Evolutionary conservation across 2,113 vertebrate genomes (phyloP), one percentile per base, ranked within the genome.

Genomic region (Macroglossus sobrinus): DNA sequence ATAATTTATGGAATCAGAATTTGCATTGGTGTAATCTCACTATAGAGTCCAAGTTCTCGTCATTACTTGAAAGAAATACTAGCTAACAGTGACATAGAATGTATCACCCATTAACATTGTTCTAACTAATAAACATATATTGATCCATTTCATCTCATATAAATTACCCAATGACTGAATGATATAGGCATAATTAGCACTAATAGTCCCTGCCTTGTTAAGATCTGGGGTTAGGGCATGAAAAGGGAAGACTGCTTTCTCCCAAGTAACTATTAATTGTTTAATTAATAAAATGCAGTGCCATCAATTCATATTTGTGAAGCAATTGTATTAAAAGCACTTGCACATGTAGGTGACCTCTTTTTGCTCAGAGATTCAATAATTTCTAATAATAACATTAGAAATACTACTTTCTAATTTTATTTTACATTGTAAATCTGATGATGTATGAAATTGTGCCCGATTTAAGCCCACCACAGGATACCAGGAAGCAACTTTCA

Each of bases 321-420:
- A 74, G 80, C 24, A 84, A 74, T 68, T 91, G 15, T 87, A 79
- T 59, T 91, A 47, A 84, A 87, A 84, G 24, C 2, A 87, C 10
- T 74, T 38, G 1, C 12, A n/a, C 9, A 69, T 4, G 30, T 28
- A 93, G 15, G 13, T 87, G 57, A 63, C 10, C 1, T 88, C 24
- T 45, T 71, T 90, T 79, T 61, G 33, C 15, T 68, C 12, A 57
- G 4, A 2, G 10, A 10, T 5, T 12, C 35, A 91, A 69, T 40
- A 63, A 92, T 81, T 89, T 47, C 57, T 84, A 95, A 90, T 92
- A 72, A 71, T 86, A 61, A 53, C 66, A 86, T 75, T 75, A 69
- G 4, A 9, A 55, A 26, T 43, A 79, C 74, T 71, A 78, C n/a
- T 78, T 91, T n/a, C 19, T 4, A 35, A 24, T 26, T 93, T 91